Conservation (phyloP, 1,140 invertebrate genomes). For the Polypedilum pembai region DNA sequence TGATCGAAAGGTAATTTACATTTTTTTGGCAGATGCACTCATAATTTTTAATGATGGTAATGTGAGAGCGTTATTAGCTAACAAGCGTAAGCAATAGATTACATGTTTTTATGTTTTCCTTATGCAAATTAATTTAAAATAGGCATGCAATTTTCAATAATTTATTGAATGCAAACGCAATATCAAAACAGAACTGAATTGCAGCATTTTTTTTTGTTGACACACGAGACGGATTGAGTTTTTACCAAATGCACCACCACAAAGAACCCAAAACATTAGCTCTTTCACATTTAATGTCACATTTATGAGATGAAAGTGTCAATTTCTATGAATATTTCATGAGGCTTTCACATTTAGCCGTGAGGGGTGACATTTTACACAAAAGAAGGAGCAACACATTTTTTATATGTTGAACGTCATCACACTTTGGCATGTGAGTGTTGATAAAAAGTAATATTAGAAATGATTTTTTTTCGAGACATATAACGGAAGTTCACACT, state of each 20-base stretch:
- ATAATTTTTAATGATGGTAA: background rate
- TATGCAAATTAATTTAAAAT: conserved; percentile 6
- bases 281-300: background rate
- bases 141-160: conserved; percentile 18
- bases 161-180: conserved; percentile 3
- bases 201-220: background rate
- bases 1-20: background rate
- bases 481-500: conserved; percentile 9
- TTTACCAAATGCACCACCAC: background rate
- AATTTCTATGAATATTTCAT: conserved; percentile 14
- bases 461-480: background rate
- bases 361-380: background rate
- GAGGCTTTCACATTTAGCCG: background rate
- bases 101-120: background rate
- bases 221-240: background rate
- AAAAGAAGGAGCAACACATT: too few relatives aligned
- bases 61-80: background rate
- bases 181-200: background rate
- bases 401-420: background rate
- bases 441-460: background rate
- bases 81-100: conserved; percentile 12
- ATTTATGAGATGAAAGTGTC: conserved; percentile 13
- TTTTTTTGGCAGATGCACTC: conserved; percentile 1
- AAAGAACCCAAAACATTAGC: conserved; percentile 8
- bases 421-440: conserved; percentile 3